Percentiles rank a stretch among this genome's conserved stretches.
Evolutionary conservation across 2,888 invertebrate genomes (phyloP).

Genomic region (Carpatolechia fugitivella): DNA sequence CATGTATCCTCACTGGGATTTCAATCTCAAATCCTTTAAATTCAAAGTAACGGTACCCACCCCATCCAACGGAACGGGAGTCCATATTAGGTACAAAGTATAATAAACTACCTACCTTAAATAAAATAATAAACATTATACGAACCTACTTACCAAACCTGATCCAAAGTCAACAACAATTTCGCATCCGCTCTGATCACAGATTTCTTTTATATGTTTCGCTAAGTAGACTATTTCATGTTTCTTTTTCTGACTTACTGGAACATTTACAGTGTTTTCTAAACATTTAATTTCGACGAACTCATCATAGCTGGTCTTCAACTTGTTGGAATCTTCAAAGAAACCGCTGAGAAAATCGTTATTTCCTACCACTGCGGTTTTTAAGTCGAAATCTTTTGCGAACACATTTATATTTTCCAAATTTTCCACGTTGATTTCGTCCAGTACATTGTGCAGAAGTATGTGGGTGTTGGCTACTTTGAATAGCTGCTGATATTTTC

Average conservation of each 20-base stretch:
- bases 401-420: conserved; percentile 37
- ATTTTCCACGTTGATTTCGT: conserved; percentile 69
- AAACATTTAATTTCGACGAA: conserved; percentile 27
- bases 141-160: conserved; percentile 85
- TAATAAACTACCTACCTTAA: not conserved
- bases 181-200: conserved; percentile 61
- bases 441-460: conserved; percentile 74
- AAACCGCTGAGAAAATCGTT: conserved; percentile 41
- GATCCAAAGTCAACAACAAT: conserved; percentile 86
- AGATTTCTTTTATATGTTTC: conserved; percentile 72
- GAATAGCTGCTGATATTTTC: conserved; percentile 81
- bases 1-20: too few species aligned
- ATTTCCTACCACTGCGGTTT: conserved; percentile 20
- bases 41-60: too few species aligned
- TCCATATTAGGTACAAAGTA: too few species aligned
- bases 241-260: conserved; percentile 81
- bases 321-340: conserved; percentile 37
- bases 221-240: conserved; percentile 85
- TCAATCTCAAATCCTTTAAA: too few species aligned
- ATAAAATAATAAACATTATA: too few species aligned
- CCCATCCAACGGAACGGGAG: too few species aligned
- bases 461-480: conserved; percentile 83
- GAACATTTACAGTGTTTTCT: conserved; percentile 41
- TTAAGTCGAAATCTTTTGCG: conserved; percentile 32
- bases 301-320: conserved; percentile 34